Evolutionary conservation across 2,113 vertebrate species (phyloP), one percentile per base, ranked within the genome.

Genomic region (Eclectus roratus): DNA sequence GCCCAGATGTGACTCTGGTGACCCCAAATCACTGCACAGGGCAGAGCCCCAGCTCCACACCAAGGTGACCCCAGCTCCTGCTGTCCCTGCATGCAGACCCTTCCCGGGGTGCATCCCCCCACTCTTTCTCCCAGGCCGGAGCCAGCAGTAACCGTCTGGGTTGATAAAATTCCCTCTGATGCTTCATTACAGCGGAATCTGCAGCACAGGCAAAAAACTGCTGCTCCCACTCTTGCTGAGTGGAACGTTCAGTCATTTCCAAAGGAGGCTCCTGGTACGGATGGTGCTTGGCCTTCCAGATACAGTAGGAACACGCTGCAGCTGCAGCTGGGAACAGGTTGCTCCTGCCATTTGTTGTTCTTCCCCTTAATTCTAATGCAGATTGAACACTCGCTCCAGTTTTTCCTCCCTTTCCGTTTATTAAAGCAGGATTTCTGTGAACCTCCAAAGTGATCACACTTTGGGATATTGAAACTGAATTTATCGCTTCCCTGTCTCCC

Each of bases 281-380:
- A 14, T 52, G 77, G 80, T 43, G 89, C 28, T 2, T n/a, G 84
- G 73, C 91, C 77, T 28, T 53, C 85, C 28, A 35, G 64, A 61
- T 64, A 24, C 89, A 49, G 70, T 0, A 3, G 78, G 73, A 91
- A 44, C 77, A 69, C 89, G 79, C 69, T 28, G 86, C 96, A 97
- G 94, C 91, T 96, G 95, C 89, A 55, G 95, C 74, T 69, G 80
- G 93, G 93, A 94, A 96, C 91, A 95, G 95, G 95, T 94, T 94
- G 91, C 82, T 92, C 94, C 84, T 95, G 69, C 91, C 66, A 65
- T 94, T 92, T 91, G 44, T 91, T 92, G 29, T 94, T 76, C 90
- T 93, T 77, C 76, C 7, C 55, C 39, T 58, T 85, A 91, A 95
- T 96, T 95, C 87, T 79, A 47, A 94, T 87, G 95, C 93, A 95